A percentile compares a stretch with the other conserved stretches of the same genome.
phyloP scores from a whole-genome alignment of 1,140 invertebrate species.

The Alviniconcha marisindica region DNA sequence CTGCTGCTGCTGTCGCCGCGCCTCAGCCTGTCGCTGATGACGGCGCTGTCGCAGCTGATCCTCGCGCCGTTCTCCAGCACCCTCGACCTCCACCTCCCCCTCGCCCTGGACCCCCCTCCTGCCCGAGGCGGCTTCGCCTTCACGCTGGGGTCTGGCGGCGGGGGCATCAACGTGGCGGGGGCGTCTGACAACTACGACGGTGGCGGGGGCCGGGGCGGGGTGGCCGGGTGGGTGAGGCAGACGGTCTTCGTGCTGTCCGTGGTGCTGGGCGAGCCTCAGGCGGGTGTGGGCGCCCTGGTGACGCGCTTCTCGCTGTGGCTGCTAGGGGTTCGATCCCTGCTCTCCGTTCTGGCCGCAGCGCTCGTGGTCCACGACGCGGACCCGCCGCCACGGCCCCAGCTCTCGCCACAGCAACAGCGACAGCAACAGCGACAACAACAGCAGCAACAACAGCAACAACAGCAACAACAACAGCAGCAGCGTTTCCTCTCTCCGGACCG shows the following conservation, averaged over 20 bases:
- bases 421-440: too few species aligned
- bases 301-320: not conserved
- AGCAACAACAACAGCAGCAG: too few species aligned
- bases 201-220: not conserved
- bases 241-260: not conserved
- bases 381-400: not conserved
- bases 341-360: not conserved
- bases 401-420: not conserved
- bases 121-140: not conserved
- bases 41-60: not conserved
- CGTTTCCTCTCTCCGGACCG: not conserved
- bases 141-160: not conserved
- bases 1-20: not conserved
- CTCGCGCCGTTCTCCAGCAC: not conserved
- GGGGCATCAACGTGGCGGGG: not conserved
- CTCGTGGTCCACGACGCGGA: not conserved
- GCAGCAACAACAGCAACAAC: too few species aligned
- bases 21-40: not conserved
- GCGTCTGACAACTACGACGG: not conserved
- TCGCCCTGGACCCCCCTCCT: not conserved
- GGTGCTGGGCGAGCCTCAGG: not conserved
- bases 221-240: not conserved
- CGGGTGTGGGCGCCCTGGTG: not conserved
- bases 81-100: not conserved
- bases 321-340: not conserved